phyloP scores from a whole-genome alignment of 2,113 vertebrate genomes.

The Sardina pilchardus region DNA sequence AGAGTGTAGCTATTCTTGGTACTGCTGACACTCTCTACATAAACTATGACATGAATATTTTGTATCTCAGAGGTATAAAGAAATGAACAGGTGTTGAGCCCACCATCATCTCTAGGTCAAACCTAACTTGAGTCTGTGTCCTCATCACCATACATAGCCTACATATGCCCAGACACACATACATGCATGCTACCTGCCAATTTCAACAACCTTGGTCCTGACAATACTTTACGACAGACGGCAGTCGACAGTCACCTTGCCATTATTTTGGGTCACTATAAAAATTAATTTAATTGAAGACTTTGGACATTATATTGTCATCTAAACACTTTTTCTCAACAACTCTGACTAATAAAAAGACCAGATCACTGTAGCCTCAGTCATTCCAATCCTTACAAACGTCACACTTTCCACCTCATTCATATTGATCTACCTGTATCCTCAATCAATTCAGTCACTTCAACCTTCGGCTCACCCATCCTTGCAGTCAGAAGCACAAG shows the following conservation, averaged over 20 bases:
- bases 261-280: background rate
- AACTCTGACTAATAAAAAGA: background rate
- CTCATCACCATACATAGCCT: background rate
- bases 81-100: slow-evolving; percentile 66
- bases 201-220: background rate
- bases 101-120: slow-evolving; percentile 46
- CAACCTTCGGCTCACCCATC: slow-evolving; percentile 64
- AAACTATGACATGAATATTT: slow-evolving; percentile 51
- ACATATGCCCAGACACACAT: slow-evolving; percentile 5
- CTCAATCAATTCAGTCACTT: slow-evolving; percentile 41
- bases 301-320: background rate
- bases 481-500: background rate
- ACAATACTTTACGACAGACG: background rate
- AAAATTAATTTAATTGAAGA: background rate
- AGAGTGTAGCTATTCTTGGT: slow-evolving; percentile 50
- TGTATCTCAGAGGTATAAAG: slow-evolving; percentile 28
- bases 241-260: background rate
- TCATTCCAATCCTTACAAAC: background rate
- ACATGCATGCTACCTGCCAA: slow-evolving; percentile 15
- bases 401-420: background rate
- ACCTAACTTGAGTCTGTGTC: slow-evolving; percentile 22
- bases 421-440: slow-evolving; percentile 46
- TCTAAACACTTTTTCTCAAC: background rate
- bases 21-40: slow-evolving; percentile 47
- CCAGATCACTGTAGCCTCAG: background rate